Evolutionary conservation across 2,888 invertebrate species (phyloP).

Genomic region (Agapetus fuscipes): DNA sequence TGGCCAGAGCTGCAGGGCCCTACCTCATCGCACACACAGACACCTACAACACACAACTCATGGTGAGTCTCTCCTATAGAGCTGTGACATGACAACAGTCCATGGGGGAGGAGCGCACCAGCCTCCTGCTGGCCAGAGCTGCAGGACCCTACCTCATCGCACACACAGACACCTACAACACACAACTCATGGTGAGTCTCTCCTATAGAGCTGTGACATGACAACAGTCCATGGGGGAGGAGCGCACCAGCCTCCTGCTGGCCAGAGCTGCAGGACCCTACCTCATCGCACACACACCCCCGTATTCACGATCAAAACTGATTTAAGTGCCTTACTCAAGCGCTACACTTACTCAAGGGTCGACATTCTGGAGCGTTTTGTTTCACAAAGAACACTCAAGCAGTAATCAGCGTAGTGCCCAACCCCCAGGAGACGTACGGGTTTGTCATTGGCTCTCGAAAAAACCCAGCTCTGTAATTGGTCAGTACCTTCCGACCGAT

Average conservation of each 20-base stretch:
- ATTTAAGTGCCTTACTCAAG: too few relatives aligned
- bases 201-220: too few relatives aligned
- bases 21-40: constrained; percentile 37
- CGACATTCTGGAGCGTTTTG: too few relatives aligned
- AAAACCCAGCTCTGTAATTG: too few relatives aligned
- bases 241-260: constrained; percentile 32
- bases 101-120: constrained; percentile 36
- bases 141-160: constrained; percentile 41
- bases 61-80: constrained; percentile 20
- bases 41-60: constrained; percentile 25
- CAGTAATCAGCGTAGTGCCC: too few relatives aligned
- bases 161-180: constrained; percentile 29
- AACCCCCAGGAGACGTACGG: too few relatives aligned
- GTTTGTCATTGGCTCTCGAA: too few relatives aligned
- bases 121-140: constrained; percentile 35
- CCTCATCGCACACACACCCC: constrained; percentile 33
- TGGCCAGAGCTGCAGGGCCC: constrained; percentile 39
- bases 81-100: too few relatives aligned
- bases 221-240: constrained; percentile 40
- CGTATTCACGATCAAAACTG: too few relatives aligned
- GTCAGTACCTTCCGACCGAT: too few relatives aligned
- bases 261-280: constrained; percentile 42
- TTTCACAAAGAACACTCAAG: too few relatives aligned
- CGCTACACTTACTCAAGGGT: too few relatives aligned
- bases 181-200: constrained; percentile 20